Conservation (phyloP, 2,797 vertebrate species). For the Merluccius polli region DNA sequence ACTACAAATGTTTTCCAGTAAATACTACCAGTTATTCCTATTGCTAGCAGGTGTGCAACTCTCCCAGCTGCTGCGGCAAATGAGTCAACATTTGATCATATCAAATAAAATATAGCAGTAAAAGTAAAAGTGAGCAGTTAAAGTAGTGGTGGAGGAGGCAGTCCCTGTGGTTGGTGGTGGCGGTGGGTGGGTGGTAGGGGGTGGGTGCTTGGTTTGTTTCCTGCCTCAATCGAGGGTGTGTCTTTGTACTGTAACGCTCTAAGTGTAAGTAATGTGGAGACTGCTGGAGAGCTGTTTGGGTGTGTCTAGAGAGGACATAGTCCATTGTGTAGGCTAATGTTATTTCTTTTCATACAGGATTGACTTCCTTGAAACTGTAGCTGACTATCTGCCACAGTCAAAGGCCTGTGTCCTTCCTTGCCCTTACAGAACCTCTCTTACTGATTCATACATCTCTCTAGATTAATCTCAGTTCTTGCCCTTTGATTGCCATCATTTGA, state of each 20-base stretch:
- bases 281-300: conserved; percentile 2
- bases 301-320: neutral
- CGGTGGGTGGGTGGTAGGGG: too few species aligned
- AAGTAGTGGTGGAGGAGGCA: neutral
- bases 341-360: neutral
- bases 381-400: neutral
- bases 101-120: neutral
- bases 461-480: neutral
- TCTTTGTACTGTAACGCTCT: neutral
- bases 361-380: conserved; percentile 1
- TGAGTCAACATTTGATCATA: neutral
- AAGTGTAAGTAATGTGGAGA: neutral
- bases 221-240: conserved; percentile 4
- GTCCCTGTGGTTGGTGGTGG: neutral
- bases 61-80: neutral
- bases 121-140: neutral
- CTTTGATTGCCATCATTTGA: neutral
- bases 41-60: neutral
- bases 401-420: neutral
- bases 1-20: neutral
- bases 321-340: conserved; percentile 11
- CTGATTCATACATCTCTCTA: neutral
- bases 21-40: neutral
- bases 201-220: neutral
- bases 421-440: neutral